phyloP scores from a whole-genome alignment of 35 echinoderm and acorn worm species.

The Antedon bifida region DNA sequence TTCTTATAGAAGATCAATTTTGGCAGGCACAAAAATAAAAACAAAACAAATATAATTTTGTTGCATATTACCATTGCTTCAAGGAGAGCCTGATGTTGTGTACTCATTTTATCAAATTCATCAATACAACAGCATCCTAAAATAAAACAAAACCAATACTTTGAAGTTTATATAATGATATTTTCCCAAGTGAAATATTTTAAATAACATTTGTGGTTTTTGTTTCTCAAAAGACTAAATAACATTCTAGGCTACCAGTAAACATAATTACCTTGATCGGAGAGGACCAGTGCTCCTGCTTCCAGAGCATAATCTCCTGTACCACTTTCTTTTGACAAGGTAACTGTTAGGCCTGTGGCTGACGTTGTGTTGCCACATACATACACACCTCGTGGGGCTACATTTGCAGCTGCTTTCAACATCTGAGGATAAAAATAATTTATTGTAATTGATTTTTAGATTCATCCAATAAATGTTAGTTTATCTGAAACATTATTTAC shows the following conservation, averaged over 20 bases:
- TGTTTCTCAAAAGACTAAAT: no score
- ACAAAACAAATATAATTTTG: no score
- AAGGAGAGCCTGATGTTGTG: conserved; percentile 73
- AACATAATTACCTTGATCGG: conserved; percentile 69
- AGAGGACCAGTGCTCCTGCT: conserved; percentile 81
- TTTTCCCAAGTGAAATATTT: not conserved
- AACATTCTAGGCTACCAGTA: not conserved
- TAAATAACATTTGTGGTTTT: not conserved
- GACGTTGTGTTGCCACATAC: conserved; percentile 98
- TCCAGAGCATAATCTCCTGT: conserved; percentile 89
- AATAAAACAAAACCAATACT: not conserved
- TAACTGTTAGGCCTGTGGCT: conserved; percentile 80
- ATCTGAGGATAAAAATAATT: conserved; percentile 30
- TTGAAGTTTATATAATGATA: not conserved
- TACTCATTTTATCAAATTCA: conserved; percentile 97
- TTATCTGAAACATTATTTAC: not conserved
- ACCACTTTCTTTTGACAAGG: conserved; percentile 67
- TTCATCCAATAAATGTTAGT: not conserved
- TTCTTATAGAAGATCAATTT: no score
- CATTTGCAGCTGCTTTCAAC: conserved; percentile 75
- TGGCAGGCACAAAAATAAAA: no score
- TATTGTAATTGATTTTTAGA: not conserved
- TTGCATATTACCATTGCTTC: conserved; percentile 89
- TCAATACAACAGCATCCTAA: conserved; percentile 94
- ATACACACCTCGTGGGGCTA: conserved; percentile 86